phyloP scores from a whole-genome alignment of 1,140 invertebrate species.

The Procambarus virginalis region DNA sequence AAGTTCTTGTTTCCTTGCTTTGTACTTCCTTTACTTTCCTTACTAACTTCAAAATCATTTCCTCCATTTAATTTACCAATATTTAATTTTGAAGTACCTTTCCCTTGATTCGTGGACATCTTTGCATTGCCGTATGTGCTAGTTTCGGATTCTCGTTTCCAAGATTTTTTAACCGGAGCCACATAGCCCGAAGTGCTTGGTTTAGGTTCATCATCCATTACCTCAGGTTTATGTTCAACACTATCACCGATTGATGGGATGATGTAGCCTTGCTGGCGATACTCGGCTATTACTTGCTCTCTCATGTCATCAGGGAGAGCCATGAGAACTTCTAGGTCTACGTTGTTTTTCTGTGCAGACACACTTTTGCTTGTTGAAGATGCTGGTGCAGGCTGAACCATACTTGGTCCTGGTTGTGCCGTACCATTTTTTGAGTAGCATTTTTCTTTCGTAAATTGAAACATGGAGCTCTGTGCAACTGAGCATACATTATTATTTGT shows the following conservation, averaged over 20 bases:
- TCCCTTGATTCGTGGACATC: background rate
- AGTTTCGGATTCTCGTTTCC: background rate
- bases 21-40: background rate
- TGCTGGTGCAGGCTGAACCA: background rate
- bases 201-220: background rate
- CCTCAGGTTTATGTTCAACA: background rate
- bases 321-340: slow-evolving; percentile 60
- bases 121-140: background rate
- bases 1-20: background rate
- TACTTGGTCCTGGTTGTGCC: background rate
- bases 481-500: background rate
- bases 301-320: slow-evolving; percentile 63
- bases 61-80: background rate
- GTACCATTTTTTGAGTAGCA: background rate
- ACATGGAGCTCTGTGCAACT: background rate
- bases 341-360: slow-evolving; percentile 6
- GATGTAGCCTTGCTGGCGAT: slow-evolving; percentile 57
- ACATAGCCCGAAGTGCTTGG: slow-evolving; percentile 36
- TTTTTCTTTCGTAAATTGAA: background rate
- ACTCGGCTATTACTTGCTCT: slow-evolving; percentile 66
- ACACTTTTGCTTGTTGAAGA: slow-evolving; percentile 5
- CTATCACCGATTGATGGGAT: slow-evolving; percentile 26
- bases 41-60: background rate
- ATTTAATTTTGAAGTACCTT: background rate
- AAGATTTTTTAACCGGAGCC: background rate